Percentiles rank a stretch among this genome's conserved stretches.
phyloP scores from a whole-genome alignment of 2,888 invertebrate species.

The Hymenopus coronatus region DNA sequence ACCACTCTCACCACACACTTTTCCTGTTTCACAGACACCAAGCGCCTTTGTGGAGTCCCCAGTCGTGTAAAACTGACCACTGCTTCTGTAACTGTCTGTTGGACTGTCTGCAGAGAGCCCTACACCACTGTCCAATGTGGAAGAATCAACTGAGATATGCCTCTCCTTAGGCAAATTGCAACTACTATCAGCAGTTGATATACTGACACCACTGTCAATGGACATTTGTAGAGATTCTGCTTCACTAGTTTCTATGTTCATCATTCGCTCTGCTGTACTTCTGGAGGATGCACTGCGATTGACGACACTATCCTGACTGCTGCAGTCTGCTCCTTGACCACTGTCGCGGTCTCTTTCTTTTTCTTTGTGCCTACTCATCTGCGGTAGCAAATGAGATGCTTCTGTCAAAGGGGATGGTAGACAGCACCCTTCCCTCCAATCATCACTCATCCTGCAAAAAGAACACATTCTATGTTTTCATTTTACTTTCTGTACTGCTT shows the following conservation, averaged over 20 bases:
- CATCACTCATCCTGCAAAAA: slow-evolving; percentile 51
- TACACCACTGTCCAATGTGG: slow-evolving; percentile 31
- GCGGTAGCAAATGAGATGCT: slow-evolving; percentile 49
- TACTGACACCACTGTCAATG: slow-evolving; percentile 30
- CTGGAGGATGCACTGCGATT: not conserved
- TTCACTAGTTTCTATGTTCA: slow-evolving; percentile 15
- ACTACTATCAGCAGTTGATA: slow-evolving; percentile 23
- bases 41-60: not conserved
- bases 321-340: not conserved
- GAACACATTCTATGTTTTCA: not conserved
- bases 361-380: slow-evolving; percentile 22
- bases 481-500: too few species aligned
- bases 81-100: slow-evolving; percentile 6
- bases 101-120: slow-evolving; percentile 28
- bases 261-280: not conserved
- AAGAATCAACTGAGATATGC: slow-evolving; percentile 34
- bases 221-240: slow-evolving; percentile 30
- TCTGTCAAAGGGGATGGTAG: slow-evolving; percentile 49
- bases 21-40: not conserved
- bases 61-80: not conserved
- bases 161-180: slow-evolving; percentile 27
- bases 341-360: not conserved
- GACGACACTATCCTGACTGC: slow-evolving; percentile 12
- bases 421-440: slow-evolving; percentile 55
- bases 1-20: slow-evolving; percentile 1